Evolutionary conservation across 1,140 invertebrate genomes (phyloP).

Genomic region (Leptoteleia sp.): DNA sequence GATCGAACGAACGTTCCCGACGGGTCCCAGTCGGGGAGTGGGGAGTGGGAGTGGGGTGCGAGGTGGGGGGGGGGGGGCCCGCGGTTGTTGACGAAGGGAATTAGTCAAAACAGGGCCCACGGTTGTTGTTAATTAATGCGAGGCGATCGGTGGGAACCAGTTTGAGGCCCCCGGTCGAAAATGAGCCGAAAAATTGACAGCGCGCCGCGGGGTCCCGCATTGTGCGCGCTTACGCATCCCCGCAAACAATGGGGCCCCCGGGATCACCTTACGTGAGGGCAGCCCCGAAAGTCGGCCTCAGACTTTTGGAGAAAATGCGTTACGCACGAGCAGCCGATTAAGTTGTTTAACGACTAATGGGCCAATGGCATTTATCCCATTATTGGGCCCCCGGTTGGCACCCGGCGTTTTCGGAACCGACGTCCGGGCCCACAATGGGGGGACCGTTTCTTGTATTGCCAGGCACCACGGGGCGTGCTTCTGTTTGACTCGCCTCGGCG

Average conservation of each 20-base stretch:
- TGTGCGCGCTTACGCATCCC: too few species aligned
- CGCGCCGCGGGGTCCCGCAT: too few species aligned
- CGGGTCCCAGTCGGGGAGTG: too few species aligned
- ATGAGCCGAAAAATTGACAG: too few species aligned
- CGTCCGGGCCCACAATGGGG: constrained; percentile 35
- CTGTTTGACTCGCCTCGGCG: constrained; percentile 42
- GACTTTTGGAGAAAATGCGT: constrained; percentile 47
- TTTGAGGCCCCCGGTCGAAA: too few species aligned
- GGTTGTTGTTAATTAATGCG: too few species aligned
- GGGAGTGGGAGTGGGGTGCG: too few species aligned
- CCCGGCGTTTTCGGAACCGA: constrained; percentile 50
- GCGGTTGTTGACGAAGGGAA: too few species aligned
- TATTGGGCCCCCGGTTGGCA: constrained; percentile 61
- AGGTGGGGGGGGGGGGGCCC: too few species aligned
- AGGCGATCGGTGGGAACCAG: too few species aligned
- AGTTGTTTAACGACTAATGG: constrained; percentile 70
- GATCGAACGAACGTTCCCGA: too few species aligned
- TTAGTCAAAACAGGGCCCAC: too few species aligned
- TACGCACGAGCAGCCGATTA: constrained; percentile 64
- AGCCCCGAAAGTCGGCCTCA: constrained; percentile 5
- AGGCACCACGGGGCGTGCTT: constrained; percentile 41
- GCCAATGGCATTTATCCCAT: constrained; percentile 67
- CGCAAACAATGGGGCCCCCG: constrained; percentile 25
- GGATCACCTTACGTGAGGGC: constrained; percentile 37
- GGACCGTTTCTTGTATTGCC: constrained; percentile 16